A percentile compares a stretch with the other conserved stretches of the same genome.
Evolutionary conservation across 2,113 vertebrate genomes (phyloP).

Genomic region (Excalfactoria chinensis): DNA sequence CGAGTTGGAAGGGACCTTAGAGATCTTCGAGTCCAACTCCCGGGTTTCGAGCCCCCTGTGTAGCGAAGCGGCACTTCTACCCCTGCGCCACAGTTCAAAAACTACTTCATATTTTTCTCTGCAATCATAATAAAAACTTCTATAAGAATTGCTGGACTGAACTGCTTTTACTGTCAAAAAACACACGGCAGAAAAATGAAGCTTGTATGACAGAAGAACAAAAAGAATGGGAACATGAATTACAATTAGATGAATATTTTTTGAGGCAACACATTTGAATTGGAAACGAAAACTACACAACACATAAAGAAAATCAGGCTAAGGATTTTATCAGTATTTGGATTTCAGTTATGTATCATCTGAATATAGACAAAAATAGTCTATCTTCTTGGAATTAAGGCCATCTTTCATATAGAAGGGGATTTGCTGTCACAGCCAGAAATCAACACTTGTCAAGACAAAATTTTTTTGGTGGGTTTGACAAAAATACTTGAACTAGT

Average conservation of each 20-base stretch:
- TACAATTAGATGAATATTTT: not conserved
- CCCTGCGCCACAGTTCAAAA: too few species aligned
- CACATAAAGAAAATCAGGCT: not conserved
- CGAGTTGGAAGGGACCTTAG: too few species aligned
- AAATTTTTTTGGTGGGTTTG: not conserved
- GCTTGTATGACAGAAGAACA: not conserved
- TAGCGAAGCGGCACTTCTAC: too few species aligned
- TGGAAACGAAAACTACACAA: not conserved
- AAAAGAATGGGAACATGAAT: not conserved
- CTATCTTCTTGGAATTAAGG: not conserved
- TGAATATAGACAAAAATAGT: not conserved
- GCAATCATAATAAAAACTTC: too few species aligned
- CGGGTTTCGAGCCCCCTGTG: too few species aligned
- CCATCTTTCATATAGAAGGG: not conserved
- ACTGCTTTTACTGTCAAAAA: not conserved
- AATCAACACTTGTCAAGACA: not conserved
- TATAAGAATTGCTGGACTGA: too few species aligned
- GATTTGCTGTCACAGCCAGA: not conserved
- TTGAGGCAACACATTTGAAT: not conserved
- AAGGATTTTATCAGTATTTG: not conserved
- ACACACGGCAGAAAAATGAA: not conserved
- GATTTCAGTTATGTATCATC: not conserved
- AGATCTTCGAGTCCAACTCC: too few species aligned
- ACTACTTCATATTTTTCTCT: too few species aligned
- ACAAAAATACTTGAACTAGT: not conserved